Base-by-base conservation (phyloP, 2,113 vertebrate genomes). In the Callospermophilus lateralis region DNA sequence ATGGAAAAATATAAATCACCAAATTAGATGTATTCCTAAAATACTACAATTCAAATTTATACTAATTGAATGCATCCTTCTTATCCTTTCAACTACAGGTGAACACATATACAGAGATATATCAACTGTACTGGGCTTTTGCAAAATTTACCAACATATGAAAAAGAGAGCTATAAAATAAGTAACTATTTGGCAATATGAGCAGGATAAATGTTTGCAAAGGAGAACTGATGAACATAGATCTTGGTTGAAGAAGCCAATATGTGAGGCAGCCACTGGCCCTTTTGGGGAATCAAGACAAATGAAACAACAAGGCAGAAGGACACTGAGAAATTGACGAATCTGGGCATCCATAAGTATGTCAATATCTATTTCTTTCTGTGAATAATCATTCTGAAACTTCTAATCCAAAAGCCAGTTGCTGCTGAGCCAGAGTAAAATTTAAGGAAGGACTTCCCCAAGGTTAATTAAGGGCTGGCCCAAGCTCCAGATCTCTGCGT, bases 321-420 rank as follows among this genome's bases (percentile, higher is more conserved):
- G 95, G 97, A 97, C 97, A 94, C 89, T 51, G 80, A 42, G 77
- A 97, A 98, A 98, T 93, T 95, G 98, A 98, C 37, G 76, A 96
- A 97, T 97, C 90, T 93, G 97, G 92, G 92, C 97, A 58, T 94
- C 87, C 92, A 45, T 97, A 74, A 93, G 95, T 94, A 91, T 96
- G 97, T 97, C 97, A 89, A 97, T 98, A 98, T 90, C 98, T 97
- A 95, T 97, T 97, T 97, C 97, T 98, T 96, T 45, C 84, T 97
- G 72, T 90, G 93, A 26, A 63, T 94, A 97, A 97, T 97, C 97
- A 93, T 93, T 83, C 97, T 81, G 83, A 96, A 97, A 97, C 98
- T 97, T 97, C 87, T 91, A 87, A 97, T 96, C 97, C 30, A 4
- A 91, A 1, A 96, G 26, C 86, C 63, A 84, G 92, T 96, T 95